Conservation (phyloP, 2,797 vertebrate species). For the Loriculus beryllinus region DNA sequence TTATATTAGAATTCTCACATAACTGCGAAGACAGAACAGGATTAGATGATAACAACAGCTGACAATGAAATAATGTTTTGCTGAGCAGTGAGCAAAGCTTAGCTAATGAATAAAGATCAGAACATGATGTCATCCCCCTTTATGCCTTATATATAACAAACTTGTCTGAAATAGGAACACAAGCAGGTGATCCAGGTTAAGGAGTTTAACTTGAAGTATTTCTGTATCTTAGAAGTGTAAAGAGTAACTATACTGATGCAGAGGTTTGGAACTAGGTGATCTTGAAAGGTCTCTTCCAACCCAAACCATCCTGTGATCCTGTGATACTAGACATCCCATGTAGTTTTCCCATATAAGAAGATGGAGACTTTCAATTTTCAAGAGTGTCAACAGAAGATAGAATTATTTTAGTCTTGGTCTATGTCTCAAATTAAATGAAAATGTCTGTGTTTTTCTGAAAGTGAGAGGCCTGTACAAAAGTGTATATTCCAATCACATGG, state of each 20-base stretch:
- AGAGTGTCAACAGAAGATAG: neutral
- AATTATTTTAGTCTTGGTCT: neutral
- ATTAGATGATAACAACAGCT: neutral
- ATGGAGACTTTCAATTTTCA: neutral
- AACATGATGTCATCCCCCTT: neutral
- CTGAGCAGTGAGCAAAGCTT: neutral
- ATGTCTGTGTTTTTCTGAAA: neutral
- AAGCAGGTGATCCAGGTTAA: neutral
- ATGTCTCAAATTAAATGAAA: neutral
- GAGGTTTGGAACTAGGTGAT: no score
- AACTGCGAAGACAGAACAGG: neutral
- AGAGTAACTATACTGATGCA: neutral
- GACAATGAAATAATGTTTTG: neutral
- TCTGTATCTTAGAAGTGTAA: neutral
- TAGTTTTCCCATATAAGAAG: neutral
- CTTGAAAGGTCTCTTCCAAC: no score
- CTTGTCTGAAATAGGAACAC: neutral
- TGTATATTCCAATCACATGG: neutral
- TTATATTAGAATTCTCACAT: neutral
- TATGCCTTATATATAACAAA: neutral
- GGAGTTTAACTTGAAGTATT: neutral
- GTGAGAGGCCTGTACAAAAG: neutral
- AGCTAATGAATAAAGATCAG: neutral
- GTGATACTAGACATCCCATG: neutral
- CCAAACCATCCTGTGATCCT: no score